Evolutionary conservation across 2,888 invertebrate species (phyloP).

Genomic region (Cerceris ruficornis): DNA sequence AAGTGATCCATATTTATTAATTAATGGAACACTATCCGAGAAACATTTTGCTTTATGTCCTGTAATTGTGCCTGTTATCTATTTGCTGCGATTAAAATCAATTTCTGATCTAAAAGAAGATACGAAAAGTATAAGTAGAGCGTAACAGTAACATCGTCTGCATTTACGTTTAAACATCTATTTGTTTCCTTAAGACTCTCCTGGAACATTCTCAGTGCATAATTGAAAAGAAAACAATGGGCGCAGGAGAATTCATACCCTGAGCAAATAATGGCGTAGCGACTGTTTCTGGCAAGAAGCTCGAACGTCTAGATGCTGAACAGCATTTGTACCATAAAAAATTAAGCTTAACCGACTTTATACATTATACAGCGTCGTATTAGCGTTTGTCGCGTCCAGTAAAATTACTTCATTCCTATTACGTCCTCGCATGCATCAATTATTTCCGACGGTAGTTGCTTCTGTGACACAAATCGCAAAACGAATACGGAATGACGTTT

Average conservation of each 20-base stretch:
- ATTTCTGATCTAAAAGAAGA: slow-evolving; percentile 38
- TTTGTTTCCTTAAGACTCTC: slow-evolving; percentile 15
- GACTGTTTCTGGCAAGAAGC: slow-evolving; percentile 59
- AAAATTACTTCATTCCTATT: slow-evolving; percentile 33
- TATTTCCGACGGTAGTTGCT: slow-evolving; percentile 17
- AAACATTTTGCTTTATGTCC: slow-evolving; percentile 25
- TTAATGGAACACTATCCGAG: slow-evolving; percentile 47
- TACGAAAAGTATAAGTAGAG: slow-evolving; percentile 24
- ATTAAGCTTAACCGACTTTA: slow-evolving; percentile 63
- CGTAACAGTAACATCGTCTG: background rate
- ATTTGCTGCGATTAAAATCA: slow-evolving; percentile 22
- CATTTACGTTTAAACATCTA: slow-evolving; percentile 11
- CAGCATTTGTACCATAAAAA: slow-evolving; percentile 68
- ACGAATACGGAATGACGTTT: slow-evolving; percentile 22
- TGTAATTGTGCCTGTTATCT: slow-evolving; percentile 21
- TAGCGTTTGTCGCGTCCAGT: slow-evolving; percentile 42
- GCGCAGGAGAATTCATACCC: slow-evolving; percentile 48
- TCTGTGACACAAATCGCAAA: slow-evolving; percentile 21
- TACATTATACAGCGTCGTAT: slow-evolving; percentile 56
- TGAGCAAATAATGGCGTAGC: slow-evolving; percentile 63
- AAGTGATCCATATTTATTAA: slow-evolving; percentile 47
- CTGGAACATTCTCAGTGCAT: slow-evolving; percentile 33
- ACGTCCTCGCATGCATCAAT: slow-evolving; percentile 16
- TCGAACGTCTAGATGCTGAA: slow-evolving; percentile 57
- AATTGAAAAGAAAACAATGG: slow-evolving; percentile 44